A percentile compares a stretch with the other conserved stretches of the same genome.
Conservation (phyloP, 1,140 invertebrate genomes). For the Nasonia longicornis region DNA sequence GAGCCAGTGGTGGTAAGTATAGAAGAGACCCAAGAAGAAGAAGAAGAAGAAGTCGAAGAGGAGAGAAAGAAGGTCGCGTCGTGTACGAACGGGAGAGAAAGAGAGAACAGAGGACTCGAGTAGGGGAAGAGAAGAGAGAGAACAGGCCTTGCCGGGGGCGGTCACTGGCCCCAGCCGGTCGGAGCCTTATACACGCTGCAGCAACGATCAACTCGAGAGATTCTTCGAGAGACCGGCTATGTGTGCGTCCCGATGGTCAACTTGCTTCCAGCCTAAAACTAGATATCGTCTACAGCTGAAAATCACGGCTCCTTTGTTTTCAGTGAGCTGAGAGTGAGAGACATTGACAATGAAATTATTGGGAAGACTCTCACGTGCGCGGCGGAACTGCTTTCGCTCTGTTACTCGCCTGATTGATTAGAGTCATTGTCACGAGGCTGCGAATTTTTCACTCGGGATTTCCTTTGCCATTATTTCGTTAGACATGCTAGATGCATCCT, state of each 20-base stretch:
- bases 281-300: too few relatives aligned
- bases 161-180: slow-evolving; percentile 60
- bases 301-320: too few relatives aligned
- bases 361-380: too few relatives aligned
- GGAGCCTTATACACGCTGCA: background rate
- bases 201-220: background rate
- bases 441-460: too few relatives aligned
- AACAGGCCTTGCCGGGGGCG: slow-evolving; percentile 63
- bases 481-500: too few relatives aligned
- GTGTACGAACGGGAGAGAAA: background rate
- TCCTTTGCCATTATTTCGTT: too few relatives aligned
- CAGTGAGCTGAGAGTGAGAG: too few relatives aligned
- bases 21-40: background rate
- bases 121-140: slow-evolving; percentile 50
- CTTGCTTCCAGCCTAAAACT: too few relatives aligned
- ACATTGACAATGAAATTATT: too few relatives aligned
- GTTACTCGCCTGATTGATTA: too few relatives aligned
- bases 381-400: too few relatives aligned
- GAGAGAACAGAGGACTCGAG: background rate
- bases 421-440: too few relatives aligned
- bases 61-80: slow-evolving; percentile 5
- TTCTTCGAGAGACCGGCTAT: background rate
- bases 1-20: background rate
- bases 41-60: background rate
- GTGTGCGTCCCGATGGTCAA: background rate